Conservation (phyloP, 1,140 invertebrate species). For the Calliphora vicina region DNA sequence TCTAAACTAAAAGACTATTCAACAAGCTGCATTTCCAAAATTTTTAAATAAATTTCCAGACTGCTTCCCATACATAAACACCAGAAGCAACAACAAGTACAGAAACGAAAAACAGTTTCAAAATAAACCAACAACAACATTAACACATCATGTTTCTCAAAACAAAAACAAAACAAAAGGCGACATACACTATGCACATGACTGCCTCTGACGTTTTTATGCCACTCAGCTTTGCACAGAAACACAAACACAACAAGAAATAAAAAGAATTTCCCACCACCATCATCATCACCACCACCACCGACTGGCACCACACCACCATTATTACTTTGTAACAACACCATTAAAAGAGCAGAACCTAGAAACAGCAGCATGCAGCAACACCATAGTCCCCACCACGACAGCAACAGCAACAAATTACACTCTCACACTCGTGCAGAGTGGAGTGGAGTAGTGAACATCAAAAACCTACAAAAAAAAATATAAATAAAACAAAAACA, state of each 20-base stretch:
- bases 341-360: neutral
- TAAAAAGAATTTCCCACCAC: neutral
- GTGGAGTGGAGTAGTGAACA: neutral
- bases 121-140: neutral
- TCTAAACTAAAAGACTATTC: too few species aligned
- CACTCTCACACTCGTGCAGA: neutral
- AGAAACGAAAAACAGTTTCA: too few species aligned
- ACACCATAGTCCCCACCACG: neutral
- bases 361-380: neutral
- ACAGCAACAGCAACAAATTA: neutral
- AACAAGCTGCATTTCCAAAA: too few species aligned
- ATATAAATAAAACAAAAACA: neutral
- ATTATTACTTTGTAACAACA: constrained; percentile 1
- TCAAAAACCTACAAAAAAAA: neutral
- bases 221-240: neutral
- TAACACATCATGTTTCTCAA: neutral
- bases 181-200: neutral
- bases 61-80: too few species aligned
- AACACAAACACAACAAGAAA: neutral
- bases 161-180: neutral
- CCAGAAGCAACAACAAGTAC: too few species aligned
- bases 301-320: neutral
- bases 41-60: too few species aligned
- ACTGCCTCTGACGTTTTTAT: neutral
- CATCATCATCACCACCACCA: neutral